Conservation (phyloP, 2,888 invertebrate species). For the Andrena bicolor region DNA sequence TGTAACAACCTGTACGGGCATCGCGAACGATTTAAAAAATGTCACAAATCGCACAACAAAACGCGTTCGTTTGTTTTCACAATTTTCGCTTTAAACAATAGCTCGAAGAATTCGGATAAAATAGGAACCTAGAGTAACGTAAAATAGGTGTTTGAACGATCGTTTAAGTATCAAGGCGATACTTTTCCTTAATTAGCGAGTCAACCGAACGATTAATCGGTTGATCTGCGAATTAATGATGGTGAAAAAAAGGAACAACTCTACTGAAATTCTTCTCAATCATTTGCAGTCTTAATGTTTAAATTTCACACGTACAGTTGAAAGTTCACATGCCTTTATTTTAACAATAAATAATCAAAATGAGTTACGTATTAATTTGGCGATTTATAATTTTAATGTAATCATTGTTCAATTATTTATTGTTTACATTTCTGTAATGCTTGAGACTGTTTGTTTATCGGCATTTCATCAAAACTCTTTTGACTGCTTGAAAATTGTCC, state of each 20-base stretch:
- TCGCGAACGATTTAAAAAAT: not conserved
- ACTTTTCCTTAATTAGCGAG: slow-evolving; percentile 1
- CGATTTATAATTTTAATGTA: not conserved
- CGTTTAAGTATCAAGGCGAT: slow-evolving; percentile 23
- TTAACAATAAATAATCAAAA: slow-evolving; percentile 43
- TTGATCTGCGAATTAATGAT: slow-evolving; percentile 11
- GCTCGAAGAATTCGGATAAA: slow-evolving; percentile 22
- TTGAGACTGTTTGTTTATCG: not conserved
- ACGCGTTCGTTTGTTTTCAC: slow-evolving; percentile 14
- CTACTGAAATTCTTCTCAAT: slow-evolving; percentile 28
- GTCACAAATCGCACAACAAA: slow-evolving; percentile 29
- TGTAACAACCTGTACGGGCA: not conserved
- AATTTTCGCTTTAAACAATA: slow-evolving; percentile 27
- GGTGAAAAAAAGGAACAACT: slow-evolving; percentile 43
- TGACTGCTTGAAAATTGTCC: not conserved
- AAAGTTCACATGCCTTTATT: not conserved
- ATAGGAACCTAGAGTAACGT: slow-evolving; percentile 50
- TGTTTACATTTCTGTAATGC: slow-evolving; percentile 19
- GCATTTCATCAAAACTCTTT: not conserved
- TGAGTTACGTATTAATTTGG: not conserved
- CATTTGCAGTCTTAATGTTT: slow-evolving; percentile 27
- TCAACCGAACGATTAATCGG: slow-evolving; percentile 27
- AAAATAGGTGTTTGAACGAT: slow-evolving; percentile 15
- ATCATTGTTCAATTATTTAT: slow-evolving; percentile 35
- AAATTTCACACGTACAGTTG: not conserved